These are phyloP conservation scores for Phrynocephalus versicolor DNA, from an alignment of 2,113 vertebrate genomes.

Conservation along the genomic window DNA sequence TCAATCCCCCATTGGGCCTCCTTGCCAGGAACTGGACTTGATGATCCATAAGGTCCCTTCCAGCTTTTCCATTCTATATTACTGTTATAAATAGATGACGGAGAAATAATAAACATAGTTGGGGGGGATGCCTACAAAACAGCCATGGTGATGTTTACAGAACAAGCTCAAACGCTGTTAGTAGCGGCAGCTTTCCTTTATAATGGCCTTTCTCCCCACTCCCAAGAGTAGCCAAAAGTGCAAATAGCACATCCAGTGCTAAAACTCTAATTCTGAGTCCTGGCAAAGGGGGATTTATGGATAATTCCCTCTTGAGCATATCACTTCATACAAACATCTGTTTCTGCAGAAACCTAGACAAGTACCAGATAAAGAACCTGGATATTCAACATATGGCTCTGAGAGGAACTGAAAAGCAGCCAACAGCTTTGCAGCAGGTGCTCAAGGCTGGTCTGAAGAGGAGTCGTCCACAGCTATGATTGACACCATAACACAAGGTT, in stretches of 20 bases:
- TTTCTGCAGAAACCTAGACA: constrained; percentile 36
- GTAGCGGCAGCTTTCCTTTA: background rate
- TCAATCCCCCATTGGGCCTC: no score
- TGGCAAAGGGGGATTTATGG: constrained; percentile 10
- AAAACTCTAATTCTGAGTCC: constrained; percentile 10
- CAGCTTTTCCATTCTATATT: no score
- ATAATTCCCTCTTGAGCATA: constrained; percentile 25
- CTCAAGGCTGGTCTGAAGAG: background rate
- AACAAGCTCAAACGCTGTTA: background rate
- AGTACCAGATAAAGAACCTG: constrained; percentile 29
- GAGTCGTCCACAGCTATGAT: background rate
- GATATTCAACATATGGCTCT: constrained; percentile 36
- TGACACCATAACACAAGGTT: background rate
- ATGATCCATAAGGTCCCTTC: no score
- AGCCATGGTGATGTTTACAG: background rate
- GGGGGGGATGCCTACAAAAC: background rate
- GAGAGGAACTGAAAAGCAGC: constrained; percentile 19
- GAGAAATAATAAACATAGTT: background rate
- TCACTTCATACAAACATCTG: constrained; percentile 57
- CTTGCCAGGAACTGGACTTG: no score
- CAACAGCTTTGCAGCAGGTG: background rate
- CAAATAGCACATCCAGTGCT: background rate
- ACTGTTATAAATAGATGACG: background rate
- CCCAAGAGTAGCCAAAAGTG: background rate
- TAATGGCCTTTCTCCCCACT: no score